Evolutionary conservation across 1,140 invertebrate species (phyloP).

Genomic region (Rhopalosiphum maidis): DNA sequence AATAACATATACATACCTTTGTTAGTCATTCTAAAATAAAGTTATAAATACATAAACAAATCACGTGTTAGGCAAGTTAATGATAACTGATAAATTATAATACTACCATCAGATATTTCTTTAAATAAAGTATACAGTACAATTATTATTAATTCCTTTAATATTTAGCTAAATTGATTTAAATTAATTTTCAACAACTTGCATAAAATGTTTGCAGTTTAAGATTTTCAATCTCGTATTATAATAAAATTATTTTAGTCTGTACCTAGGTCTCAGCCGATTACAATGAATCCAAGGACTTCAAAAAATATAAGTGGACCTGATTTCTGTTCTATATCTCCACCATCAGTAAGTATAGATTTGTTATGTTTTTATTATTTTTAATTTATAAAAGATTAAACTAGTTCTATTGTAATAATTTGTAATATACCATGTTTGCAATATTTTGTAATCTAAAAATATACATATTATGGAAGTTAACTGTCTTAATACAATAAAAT

Average conservation of each 20-base stretch:
- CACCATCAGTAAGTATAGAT: constrained; percentile 76
- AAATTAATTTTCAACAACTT: background rate
- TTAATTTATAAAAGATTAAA: background rate
- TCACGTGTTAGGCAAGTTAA: background rate
- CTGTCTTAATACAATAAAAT: background rate
- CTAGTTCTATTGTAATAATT: background rate
- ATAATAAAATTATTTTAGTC: constrained; percentile 34
- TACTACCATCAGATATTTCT: background rate
- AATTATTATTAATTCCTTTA: background rate
- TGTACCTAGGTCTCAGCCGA: constrained; percentile 82
- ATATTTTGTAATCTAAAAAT: background rate
- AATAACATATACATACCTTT: background rate
- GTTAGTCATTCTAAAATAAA: background rate
- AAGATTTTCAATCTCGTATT: background rate
- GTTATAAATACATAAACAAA: background rate
- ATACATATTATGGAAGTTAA: background rate
- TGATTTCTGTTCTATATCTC: constrained; percentile 87
- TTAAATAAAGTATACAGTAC: background rate
- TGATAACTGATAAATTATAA: background rate
- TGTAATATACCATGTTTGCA: background rate
- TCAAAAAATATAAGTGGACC: constrained; percentile 64
- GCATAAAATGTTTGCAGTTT: background rate
- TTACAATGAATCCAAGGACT: constrained; percentile 68
- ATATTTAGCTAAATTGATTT: background rate
- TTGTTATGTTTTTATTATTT: background rate